Conservation (phyloP, 1,140 invertebrate species). For the Proales similis region DNA sequence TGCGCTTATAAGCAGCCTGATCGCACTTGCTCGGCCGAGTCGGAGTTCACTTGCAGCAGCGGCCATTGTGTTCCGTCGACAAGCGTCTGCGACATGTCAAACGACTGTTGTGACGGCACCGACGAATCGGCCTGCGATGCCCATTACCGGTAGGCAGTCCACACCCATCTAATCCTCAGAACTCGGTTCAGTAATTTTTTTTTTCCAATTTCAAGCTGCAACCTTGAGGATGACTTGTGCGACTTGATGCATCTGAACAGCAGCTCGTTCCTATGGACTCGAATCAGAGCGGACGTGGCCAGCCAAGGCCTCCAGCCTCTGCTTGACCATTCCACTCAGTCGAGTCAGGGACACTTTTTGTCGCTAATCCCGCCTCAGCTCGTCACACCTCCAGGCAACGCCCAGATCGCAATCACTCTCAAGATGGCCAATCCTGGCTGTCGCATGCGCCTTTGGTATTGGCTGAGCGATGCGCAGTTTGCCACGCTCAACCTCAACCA, state of each 20-base stretch:
- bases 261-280: conserved; percentile 20
- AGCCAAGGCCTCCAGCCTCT: conserved; percentile 60
- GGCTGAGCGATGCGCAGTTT: too few species aligned
- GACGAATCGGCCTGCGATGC: conserved; percentile 43
- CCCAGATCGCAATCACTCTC: too few species aligned
- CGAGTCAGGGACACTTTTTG: background rate
- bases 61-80: conserved; percentile 40
- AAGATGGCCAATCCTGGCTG: too few species aligned
- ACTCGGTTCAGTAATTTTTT: background rate
- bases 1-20: conserved; percentile 43
- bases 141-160: conserved; percentile 21
- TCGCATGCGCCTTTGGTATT: too few species aligned
- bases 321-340: conserved; percentile 62
- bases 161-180: too few species aligned
- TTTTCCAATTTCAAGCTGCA: conserved; percentile 20
- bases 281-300: conserved; percentile 40
- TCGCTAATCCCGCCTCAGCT: too few species aligned
- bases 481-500: too few species aligned
- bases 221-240: conserved; percentile 28
- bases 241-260: conserved; percentile 2
- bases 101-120: conserved; percentile 44
- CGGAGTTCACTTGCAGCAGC: conserved; percentile 17
- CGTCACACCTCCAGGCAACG: too few species aligned
- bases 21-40: conserved; percentile 38
- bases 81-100: conserved; percentile 45